Evolutionary conservation across 2,797 vertebrate species (phyloP).

Genomic region (Gallinago stenura): DNA sequence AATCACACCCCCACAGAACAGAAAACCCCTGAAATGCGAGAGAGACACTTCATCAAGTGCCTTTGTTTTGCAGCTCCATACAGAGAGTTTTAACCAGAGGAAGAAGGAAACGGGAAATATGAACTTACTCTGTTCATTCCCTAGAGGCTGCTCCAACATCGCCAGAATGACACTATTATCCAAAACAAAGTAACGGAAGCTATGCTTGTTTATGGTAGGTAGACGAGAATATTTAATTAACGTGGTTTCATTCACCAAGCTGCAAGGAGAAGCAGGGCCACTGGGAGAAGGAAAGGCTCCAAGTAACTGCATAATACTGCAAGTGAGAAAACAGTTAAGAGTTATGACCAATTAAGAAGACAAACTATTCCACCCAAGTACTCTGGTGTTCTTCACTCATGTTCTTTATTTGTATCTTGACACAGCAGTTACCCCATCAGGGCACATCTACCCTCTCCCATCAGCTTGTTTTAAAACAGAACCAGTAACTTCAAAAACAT

Average conservation of each 20-base stretch:
- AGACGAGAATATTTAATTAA: slow-evolving; percentile 93
- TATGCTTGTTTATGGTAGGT: slow-evolving; percentile 87
- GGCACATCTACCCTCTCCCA: background rate
- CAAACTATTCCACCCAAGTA: background rate
- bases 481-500: background rate
- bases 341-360: background rate
- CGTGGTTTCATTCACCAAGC: slow-evolving; percentile 94
- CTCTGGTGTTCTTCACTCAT: background rate
- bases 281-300: slow-evolving; percentile 96
- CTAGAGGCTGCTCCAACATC: slow-evolving; percentile 89
- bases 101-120: background rate
- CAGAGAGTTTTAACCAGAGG: background rate
- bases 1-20: background rate
- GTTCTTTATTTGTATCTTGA: background rate
- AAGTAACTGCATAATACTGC: slow-evolving; percentile 96
- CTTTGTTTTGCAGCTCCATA: background rate
- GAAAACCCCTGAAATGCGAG: fast-evolving
- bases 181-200: slow-evolving; percentile 92
- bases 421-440: background rate
- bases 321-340: slow-evolving; percentile 18
- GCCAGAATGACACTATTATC: slow-evolving; percentile 92
- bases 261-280: slow-evolving; percentile 94
- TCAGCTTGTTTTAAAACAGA: background rate
- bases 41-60: fast-evolving
- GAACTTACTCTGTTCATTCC: slow-evolving; percentile 89